These are phyloP conservation scores for Pseudomyrmex concolor DNA, from an alignment of 1,140 invertebrate genomes.

Conservation along the genomic window DNA sequence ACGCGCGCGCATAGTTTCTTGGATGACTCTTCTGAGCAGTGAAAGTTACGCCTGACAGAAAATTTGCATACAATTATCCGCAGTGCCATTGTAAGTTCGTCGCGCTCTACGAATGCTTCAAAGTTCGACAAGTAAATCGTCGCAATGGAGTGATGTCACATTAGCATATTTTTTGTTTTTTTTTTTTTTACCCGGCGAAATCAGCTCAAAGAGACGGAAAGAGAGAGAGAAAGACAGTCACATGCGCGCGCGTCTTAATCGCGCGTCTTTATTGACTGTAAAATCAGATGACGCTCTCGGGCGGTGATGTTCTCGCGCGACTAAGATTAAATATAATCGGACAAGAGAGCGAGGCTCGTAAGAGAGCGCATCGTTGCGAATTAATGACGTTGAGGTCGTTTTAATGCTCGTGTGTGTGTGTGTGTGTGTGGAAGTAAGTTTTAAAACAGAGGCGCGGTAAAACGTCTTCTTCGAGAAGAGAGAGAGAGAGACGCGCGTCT, in stretches of 20 bases:
- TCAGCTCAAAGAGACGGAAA: neutral
- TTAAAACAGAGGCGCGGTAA: neutral
- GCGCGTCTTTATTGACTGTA: constrained; percentile 8
- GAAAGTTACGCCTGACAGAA: constrained; percentile 49
- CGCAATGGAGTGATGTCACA: neutral
- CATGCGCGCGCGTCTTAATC: neutral
- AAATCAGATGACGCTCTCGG: neutral
- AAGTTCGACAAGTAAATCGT: neutral
- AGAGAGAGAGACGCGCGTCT: constrained; percentile 5
- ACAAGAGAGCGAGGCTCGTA: neutral
- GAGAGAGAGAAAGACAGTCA: neutral
- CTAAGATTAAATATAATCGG: constrained; percentile 13
- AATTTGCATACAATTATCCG: constrained; percentile 55
- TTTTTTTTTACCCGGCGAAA: neutral
- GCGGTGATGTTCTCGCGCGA: neutral
- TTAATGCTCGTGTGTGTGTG: constrained; percentile 9
- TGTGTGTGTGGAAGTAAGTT: neutral
- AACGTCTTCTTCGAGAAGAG: neutral
- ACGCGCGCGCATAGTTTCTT: constrained; percentile 7
- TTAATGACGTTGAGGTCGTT: neutral
- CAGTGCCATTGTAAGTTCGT: constrained; percentile 37
- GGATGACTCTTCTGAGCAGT: constrained; percentile 25
- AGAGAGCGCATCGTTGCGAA: neutral
- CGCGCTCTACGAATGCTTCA: neutral
- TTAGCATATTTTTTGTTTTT: neutral